These are phyloP conservation scores for Lycopodina hypogea DNA, from an alignment of 37 sponge, comb jelly and placozoan genomes.

Conservation along the genomic window DNA sequence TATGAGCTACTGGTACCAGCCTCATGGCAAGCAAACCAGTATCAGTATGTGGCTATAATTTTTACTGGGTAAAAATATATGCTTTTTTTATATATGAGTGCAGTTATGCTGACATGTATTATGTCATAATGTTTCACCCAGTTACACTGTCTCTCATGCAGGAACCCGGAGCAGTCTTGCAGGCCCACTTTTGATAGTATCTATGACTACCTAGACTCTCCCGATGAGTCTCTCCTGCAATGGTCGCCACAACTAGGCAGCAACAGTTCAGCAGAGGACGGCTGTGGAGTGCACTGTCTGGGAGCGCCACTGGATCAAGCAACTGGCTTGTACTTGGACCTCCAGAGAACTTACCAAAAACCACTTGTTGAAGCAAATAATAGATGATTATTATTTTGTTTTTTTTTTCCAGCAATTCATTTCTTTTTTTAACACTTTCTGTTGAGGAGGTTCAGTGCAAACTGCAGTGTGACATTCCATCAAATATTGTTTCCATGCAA, in stretches of 20 bases:
- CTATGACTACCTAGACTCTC: slow-evolving; percentile 41
- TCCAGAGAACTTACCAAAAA: slow-evolving; percentile 60
- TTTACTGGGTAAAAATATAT: too few relatives aligned
- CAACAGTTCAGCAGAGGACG: background rate
- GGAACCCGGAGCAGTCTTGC: slow-evolving; percentile 53
- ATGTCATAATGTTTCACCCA: background rate
- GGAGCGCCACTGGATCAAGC: slow-evolving; percentile 51
- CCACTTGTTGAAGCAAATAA: slow-evolving; percentile 1
- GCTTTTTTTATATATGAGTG: too few relatives aligned
- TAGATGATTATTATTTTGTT: background rate
- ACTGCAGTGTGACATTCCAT: too few relatives aligned
- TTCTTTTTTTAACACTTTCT: background rate
- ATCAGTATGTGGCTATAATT: too few relatives aligned
- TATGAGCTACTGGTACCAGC: too few relatives aligned
- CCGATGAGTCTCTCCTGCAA: slow-evolving; percentile 42
- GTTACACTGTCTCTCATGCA: background rate
- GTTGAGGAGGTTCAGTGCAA: background rate
- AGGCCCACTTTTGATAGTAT: slow-evolving; percentile 62
- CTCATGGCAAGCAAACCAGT: too few relatives aligned
- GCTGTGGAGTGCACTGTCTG: slow-evolving; percentile 11
- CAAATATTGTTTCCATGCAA: too few relatives aligned
- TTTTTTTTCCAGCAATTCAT: background rate
- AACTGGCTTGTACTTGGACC: slow-evolving; percentile 47
- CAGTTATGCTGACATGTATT: too few relatives aligned
- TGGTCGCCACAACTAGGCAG: slow-evolving; percentile 13